Evolutionary conservation across 2,113 vertebrate genomes (phyloP), one percentile per base, ranked within the genome.

Genomic region (Aplodontia rufa): DNA sequence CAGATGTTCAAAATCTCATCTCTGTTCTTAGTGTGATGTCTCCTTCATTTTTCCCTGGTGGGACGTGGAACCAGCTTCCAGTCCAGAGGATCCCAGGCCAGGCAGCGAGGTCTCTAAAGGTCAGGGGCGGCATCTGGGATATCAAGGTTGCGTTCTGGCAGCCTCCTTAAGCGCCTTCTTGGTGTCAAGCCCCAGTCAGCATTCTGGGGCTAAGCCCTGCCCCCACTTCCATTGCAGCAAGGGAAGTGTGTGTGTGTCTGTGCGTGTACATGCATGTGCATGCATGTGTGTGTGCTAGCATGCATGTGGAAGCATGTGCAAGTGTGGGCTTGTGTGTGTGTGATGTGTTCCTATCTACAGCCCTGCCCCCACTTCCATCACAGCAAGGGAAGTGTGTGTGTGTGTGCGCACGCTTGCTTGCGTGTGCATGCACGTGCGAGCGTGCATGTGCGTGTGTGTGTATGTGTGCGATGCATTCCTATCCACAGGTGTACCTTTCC

Each of bases 11-110:
- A 32, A 62, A 49, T 51, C 30, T 24, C 35, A 8, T 0, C 6
- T 35, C 20, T 26, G 0, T 32, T 32, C 5, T 72, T 30, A 37
- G 26, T 0, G 2, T 20, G 22, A 8, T 0, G 4, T 2, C 4
- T 3, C 32, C 16, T 3, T 42, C 17, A 5, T 5, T 14, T 45
- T 66, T 8, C 22, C 37, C 55, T 40, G 1, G 13, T 1, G 30
- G 37, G 16, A 66, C 1, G 1, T 4, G n/a, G 28, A 82, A 40
- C 20, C 62, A 9, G 5, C 9, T 12, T 5, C 19, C 8, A 11
- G 37, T 4, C 12, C n/a, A 28, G 8, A 49, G 37, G 8, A 8
- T 4, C 51, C 11, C 3, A 1, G 0, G 17, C 75, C 51, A 2
- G 37, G 45, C 4, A 1, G 72, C 2, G 9, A 32, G 14, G 53